phyloP scores from a whole-genome alignment of 2,888 invertebrate species.

The Pediacus dermestoides region DNA sequence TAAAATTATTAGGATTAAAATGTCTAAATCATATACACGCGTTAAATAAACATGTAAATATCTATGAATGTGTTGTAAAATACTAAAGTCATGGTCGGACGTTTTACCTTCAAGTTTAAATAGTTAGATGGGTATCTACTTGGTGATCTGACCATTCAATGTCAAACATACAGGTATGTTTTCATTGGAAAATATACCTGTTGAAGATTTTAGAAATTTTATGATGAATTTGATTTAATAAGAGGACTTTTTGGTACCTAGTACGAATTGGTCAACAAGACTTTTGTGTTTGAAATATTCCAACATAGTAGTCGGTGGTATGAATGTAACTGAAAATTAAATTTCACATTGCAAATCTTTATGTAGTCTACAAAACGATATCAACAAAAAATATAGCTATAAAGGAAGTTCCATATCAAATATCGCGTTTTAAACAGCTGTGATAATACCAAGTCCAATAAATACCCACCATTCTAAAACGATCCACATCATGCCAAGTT shows the following conservation, averaged over 20 bases:
- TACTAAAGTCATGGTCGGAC: conserved; percentile 7
- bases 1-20: not conserved
- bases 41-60: not conserved
- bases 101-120: too few species aligned
- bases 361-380: conserved; percentile 8
- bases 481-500: too few species aligned
- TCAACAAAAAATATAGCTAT: conserved; percentile 23
- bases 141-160: too few species aligned
- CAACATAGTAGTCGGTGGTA: not conserved
- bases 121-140: too few species aligned
- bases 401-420: conserved; percentile 44
- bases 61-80: conserved; percentile 4
- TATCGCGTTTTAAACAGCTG: conserved; percentile 40
- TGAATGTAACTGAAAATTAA: too few species aligned
- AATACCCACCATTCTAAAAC: conserved; percentile 10
- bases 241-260: too few species aligned
- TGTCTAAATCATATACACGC: not conserved
- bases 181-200: too few species aligned
- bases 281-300: not conserved
- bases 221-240: too few species aligned
- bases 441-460: conserved; percentile 36
- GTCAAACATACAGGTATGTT: too few species aligned
- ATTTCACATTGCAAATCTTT: too few species aligned
- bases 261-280: too few species aligned
- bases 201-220: too few species aligned